phyloP scores from a whole-genome alignment of 2,113 vertebrate genomes.

The Antennarius striatus region DNA sequence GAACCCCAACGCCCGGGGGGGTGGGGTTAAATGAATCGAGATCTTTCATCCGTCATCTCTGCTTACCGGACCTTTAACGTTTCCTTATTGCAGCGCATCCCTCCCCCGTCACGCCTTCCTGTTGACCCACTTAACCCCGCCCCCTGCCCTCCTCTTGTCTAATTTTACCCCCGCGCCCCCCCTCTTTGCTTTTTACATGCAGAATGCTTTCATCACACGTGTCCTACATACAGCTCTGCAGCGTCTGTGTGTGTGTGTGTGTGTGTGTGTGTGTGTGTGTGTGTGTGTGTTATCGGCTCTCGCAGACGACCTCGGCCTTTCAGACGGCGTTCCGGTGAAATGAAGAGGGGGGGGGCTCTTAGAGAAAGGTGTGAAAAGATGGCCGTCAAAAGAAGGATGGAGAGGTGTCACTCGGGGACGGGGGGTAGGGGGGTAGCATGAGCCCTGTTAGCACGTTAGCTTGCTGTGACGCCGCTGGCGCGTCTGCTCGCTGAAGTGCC shows the following conservation, averaged over 20 bases:
- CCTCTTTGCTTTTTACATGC: slow-evolving; percentile 13
- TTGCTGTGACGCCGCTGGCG: too few species aligned
- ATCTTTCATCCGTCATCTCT: too few species aligned
- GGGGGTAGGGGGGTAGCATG: not conserved
- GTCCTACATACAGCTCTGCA: slow-evolving; percentile 32
- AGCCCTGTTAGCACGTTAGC: not conserved
- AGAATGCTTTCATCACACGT: slow-evolving; percentile 29
- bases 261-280: slow-evolving; percentile 29
- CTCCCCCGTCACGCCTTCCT: too few species aligned
- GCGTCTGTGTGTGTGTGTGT: slow-evolving; percentile 15
- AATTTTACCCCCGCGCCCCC: not conserved
- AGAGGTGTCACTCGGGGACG: not conserved
- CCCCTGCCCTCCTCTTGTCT: slow-evolving; percentile 22
- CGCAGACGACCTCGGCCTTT: slow-evolving; percentile 70
- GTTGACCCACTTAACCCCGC: too few species aligned
- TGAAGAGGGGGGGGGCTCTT: slow-evolving; percentile 42
- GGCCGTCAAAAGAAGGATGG: slow-evolving; percentile 24
- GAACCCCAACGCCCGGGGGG: too few species aligned
- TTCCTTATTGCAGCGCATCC: too few species aligned
- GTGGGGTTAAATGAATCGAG: too few species aligned
- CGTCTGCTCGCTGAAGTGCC: too few species aligned
- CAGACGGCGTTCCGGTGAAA: slow-evolving; percentile 69
- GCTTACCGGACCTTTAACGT: too few species aligned
- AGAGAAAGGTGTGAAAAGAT: slow-evolving; percentile 4
- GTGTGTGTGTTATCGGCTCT: slow-evolving; percentile 68